phyloP scores from a whole-genome alignment of 2,797 vertebrate species.

The Octomys mimax region DNA sequence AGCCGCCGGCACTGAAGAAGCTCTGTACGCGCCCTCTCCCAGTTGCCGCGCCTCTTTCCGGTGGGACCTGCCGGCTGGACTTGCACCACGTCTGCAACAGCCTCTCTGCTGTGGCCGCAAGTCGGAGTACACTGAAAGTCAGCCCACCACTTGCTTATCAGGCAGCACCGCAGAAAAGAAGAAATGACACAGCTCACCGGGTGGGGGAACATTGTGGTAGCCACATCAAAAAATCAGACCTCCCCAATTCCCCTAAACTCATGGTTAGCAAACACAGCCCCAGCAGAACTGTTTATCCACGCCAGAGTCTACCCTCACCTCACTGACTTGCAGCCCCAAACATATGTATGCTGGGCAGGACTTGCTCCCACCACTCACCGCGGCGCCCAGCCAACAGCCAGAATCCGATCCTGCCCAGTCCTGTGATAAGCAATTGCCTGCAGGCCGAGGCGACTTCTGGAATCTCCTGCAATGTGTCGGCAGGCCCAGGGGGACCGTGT shows the following conservation, averaged over 20 bases:
- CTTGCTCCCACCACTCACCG: neutral
- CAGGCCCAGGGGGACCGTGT: neutral
- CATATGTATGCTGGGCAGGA: neutral
- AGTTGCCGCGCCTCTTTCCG: neutral
- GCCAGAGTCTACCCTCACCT: neutral
- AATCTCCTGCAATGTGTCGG: neutral
- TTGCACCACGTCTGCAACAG: too few species aligned
- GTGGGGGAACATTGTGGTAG: neutral
- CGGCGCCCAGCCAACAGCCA: too few species aligned
- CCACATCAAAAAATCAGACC: neutral
- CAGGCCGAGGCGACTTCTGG: neutral
- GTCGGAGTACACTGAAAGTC: neutral
- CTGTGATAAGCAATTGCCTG: too few species aligned
- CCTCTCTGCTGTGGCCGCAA: neutral
- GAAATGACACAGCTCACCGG: too few species aligned
- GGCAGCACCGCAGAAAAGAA: neutral
- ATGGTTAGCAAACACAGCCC: neutral
- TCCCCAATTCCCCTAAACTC: neutral
- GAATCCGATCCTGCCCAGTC: neutral
- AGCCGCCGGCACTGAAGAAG: neutral
- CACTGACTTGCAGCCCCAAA: neutral
- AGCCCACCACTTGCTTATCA: neutral
- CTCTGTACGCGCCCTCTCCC: neutral
- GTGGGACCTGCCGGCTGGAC: neutral
- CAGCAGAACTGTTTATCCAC: neutral